Percentiles rank a stretch among this genome's conserved stretches.
Conservation (phyloP, 1,140 invertebrate genomes). For the Drosophila persimilis region DNA sequence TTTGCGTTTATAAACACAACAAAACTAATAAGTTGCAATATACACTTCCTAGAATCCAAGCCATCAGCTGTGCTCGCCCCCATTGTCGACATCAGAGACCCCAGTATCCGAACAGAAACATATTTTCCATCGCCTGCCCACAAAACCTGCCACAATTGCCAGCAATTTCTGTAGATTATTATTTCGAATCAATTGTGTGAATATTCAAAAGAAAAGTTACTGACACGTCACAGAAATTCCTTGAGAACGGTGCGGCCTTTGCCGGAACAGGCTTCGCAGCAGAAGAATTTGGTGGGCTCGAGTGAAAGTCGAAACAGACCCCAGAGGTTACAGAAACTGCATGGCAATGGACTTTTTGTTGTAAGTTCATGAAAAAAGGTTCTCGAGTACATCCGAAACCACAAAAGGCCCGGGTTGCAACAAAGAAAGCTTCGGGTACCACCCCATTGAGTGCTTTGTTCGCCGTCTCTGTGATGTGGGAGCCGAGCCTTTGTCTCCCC, state of each 20-base stretch:
- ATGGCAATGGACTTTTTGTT: slow-evolving; percentile 82
- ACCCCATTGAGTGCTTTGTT: slow-evolving; percentile 40
- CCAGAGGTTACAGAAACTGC: slow-evolving; percentile 20
- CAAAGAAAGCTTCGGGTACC: slow-evolving; percentile 47
- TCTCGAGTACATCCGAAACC: slow-evolving; percentile 13
- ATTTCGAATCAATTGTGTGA: slow-evolving; percentile 28
- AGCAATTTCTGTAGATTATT: slow-evolving; percentile 36
- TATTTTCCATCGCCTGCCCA: slow-evolving; percentile 5
- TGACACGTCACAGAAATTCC: slow-evolving; percentile 12
- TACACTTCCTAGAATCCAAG: slow-evolving; percentile 2
- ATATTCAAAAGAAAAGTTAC: slow-evolving; percentile 1
- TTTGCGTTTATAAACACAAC: slow-evolving; percentile 51
- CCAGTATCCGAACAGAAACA: neutral
- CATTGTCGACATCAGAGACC: neutral
- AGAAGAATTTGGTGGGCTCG: slow-evolving; percentile 13
- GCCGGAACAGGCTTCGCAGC: slow-evolving; percentile 2
- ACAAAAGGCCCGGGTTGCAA: slow-evolving; percentile 24
- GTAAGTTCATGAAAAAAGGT: slow-evolving; percentile 64
- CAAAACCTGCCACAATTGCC: slow-evolving; percentile 42
- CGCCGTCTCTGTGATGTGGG: slow-evolving; percentile 18
- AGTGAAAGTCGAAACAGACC: slow-evolving; percentile 43
- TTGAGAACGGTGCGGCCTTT: slow-evolving; percentile 17
- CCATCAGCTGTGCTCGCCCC: slow-evolving; percentile 27
- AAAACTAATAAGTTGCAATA: slow-evolving; percentile 16
- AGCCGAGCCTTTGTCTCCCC: slow-evolving; percentile 27